These are phyloP conservation scores for Eulacestoma nigropectus DNA, from an alignment of 2,113 vertebrate genomes.

Conservation along the genomic window DNA sequence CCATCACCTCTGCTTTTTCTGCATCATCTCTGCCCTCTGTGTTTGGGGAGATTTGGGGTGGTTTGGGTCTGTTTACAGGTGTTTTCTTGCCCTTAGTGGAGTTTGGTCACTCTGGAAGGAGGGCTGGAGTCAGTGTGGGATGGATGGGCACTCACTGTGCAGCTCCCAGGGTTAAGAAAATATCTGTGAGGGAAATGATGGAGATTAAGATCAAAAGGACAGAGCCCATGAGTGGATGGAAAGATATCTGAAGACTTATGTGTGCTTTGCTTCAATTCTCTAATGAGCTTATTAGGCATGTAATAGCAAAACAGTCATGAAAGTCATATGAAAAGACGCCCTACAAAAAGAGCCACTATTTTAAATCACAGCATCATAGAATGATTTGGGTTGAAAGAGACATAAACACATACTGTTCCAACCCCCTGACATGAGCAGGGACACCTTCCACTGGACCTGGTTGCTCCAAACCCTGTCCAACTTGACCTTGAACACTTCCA, in stretches of 20 bases:
- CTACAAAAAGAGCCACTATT: background rate
- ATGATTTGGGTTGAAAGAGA: background rate
- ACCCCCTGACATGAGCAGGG: background rate
- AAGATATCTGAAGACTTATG: background rate
- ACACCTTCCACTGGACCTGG: accelerated
- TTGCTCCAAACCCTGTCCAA: background rate
- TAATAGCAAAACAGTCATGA: background rate
- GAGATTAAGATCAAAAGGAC: background rate
- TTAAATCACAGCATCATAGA: background rate
- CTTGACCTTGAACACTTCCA: background rate
- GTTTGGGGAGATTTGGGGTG: background rate
- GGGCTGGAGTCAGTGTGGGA: background rate
- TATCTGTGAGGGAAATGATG: background rate
- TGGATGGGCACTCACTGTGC: background rate
- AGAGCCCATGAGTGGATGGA: background rate
- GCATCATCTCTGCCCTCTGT: background rate
- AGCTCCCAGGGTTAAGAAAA: background rate
- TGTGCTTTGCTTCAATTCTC: background rate
- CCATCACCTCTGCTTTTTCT: background rate
- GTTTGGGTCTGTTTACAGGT: background rate
- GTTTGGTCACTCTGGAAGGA: background rate
- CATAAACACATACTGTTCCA: background rate
- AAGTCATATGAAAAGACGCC: background rate
- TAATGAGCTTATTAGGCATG: background rate
- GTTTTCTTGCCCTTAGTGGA: background rate